Evolutionary conservation across 1,140 invertebrate genomes (phyloP).

Genomic region (Aporrectodea caliginosa): DNA sequence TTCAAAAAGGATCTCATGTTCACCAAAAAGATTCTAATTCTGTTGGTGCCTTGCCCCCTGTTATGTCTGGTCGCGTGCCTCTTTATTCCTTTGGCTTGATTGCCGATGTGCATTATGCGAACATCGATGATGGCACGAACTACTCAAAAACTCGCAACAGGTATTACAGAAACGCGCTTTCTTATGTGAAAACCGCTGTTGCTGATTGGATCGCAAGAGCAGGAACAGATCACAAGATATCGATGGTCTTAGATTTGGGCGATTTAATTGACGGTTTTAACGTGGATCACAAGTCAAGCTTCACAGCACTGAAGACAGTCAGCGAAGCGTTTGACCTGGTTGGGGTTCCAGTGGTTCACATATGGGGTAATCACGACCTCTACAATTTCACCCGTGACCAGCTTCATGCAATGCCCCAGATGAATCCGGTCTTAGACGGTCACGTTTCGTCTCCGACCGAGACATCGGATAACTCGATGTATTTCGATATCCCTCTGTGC

Average conservation of each 20-base stretch:
- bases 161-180: conserved; percentile 49
- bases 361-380: conserved; percentile 55
- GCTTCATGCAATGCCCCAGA: background rate
- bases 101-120: conserved; percentile 55
- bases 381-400: conserved; percentile 44
- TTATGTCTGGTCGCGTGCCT: no score
- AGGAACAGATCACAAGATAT: background rate
- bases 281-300: conserved; percentile 28
- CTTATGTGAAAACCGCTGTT: conserved; percentile 45
- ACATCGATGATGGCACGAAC: conserved; percentile 49
- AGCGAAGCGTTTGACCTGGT: conserved; percentile 34
- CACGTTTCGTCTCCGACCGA: background rate
- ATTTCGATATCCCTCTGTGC: conserved; percentile 45
- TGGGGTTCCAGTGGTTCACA: conserved; percentile 45
- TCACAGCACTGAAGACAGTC: conserved; percentile 32
- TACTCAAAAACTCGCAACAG: conserved; percentile 41
- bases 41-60: no score
- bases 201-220: conserved; percentile 40
- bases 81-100: conserved; percentile 47
- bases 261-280: conserved; percentile 55
- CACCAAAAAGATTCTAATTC: no score
- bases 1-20: no score
- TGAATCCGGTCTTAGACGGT: background rate
- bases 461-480: conserved; percentile 26
- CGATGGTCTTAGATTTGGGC: conserved; percentile 52